Conservation (phyloP, 1,140 invertebrate genomes). For the Eulimnadia texana region DNA sequence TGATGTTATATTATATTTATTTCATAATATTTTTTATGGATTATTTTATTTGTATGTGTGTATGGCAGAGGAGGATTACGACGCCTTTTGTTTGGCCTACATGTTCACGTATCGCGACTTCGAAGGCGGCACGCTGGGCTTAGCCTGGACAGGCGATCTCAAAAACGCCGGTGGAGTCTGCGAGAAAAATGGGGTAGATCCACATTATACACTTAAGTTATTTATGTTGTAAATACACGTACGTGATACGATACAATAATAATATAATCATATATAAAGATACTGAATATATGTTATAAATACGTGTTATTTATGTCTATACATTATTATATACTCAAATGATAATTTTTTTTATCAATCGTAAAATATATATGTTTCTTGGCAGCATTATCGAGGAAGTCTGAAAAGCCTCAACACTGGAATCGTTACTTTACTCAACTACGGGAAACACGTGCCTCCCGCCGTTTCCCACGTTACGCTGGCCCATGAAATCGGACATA, state of each 20-base stretch:
- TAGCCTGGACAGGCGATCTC: slow-evolving; percentile 92
- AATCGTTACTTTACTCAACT: slow-evolving; percentile 94
- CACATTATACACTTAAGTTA: neutral
- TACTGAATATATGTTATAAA: neutral
- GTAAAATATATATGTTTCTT: too few species aligned
- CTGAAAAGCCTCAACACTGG: slow-evolving; percentile 95
- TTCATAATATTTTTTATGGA: neutral
- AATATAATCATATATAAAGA: neutral
- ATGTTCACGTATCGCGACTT: slow-evolving; percentile 99
- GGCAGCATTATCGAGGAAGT: slow-evolving; percentile 81
- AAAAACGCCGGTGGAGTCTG: slow-evolving; percentile 90
- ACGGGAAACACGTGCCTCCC: slow-evolving; percentile 94
- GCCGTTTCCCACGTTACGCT: slow-evolving; percentile 97
- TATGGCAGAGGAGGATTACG: slow-evolving; percentile 78
- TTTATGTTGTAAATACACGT: too few species aligned
- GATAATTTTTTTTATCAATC: too few species aligned
- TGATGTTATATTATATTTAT: neutral
- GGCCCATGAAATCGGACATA: slow-evolving; percentile 98
- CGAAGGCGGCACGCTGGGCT: slow-evolving; percentile 90
- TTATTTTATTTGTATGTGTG: neutral
- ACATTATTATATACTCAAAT: too few species aligned
- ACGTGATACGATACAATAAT: too few species aligned
- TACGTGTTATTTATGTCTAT: slow-evolving; percentile 17
- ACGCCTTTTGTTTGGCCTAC: slow-evolving; percentile 95
- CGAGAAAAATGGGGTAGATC: slow-evolving; percentile 78